phyloP scores from a whole-genome alignment of 2,113 vertebrate species.

The Sula dactylatra region DNA sequence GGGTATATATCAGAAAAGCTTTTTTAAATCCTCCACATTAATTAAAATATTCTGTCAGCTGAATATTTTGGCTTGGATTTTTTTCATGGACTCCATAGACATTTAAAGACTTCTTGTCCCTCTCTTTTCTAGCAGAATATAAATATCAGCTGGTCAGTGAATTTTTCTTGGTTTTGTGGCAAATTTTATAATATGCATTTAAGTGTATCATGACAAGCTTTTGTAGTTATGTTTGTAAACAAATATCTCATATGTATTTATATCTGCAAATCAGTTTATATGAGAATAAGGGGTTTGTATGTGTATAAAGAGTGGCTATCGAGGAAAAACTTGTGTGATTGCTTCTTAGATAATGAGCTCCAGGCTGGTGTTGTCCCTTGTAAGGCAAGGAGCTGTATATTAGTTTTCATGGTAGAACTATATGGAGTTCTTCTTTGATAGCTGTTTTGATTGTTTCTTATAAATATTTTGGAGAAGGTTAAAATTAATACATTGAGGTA shows the following conservation, averaged over 20 bases:
- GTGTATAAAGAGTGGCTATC: neutral
- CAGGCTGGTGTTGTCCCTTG: accelerated
- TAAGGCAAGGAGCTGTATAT: neutral
- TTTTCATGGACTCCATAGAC: accelerated
- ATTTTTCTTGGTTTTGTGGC: neutral
- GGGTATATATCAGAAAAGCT: neutral
- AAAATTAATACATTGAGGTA: neutral
- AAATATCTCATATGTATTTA: accelerated
- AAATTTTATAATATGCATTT: neutral
- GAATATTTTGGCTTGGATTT: neutral
- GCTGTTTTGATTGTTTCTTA: neutral
- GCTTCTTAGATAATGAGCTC: neutral
- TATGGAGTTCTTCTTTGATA: neutral
- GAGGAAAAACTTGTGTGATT: neutral
- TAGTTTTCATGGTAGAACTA: neutral
- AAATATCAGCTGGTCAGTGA: neutral
- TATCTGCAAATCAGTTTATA: neutral
- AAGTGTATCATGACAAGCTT: neutral
- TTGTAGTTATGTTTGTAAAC: neutral
- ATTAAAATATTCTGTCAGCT: neutral
- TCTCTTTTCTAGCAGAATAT: neutral
- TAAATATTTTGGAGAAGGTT: neutral
- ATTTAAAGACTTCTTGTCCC: neutral
- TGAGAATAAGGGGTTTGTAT: neutral
- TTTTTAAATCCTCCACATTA: neutral